These are phyloP conservation scores for Neodon shergylaensis DNA, from an alignment of 2,113 vertebrate genomes.

Conservation along the genomic window DNA sequence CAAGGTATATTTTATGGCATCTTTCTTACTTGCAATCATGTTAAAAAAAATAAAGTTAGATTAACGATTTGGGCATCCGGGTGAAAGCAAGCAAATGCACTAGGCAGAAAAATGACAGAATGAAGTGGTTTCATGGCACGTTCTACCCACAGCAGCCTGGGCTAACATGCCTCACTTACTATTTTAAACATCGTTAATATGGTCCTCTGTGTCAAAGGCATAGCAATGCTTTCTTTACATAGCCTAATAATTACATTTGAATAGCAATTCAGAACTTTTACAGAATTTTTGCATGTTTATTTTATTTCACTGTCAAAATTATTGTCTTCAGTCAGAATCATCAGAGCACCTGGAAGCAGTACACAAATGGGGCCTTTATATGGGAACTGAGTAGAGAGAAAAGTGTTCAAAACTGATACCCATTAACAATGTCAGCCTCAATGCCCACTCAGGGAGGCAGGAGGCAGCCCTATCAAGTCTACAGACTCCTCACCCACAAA, in stretches of 20 bases:
- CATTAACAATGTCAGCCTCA: not conserved
- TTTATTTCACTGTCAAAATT: slow-evolving; percentile 56
- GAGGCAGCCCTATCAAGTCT: not conserved
- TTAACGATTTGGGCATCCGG: not conserved
- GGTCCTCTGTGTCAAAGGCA: not conserved
- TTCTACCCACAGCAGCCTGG: not conserved
- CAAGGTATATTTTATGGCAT: not conserved
- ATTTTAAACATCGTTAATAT: slow-evolving; percentile 49
- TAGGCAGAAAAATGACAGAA: slow-evolving; percentile 41
- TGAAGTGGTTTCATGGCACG: slow-evolving; percentile 36
- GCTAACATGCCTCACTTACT: not conserved
- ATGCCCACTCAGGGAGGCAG: not conserved
- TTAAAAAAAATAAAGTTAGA: slow-evolving; percentile 32
- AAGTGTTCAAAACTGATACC: not conserved
- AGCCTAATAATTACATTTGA: slow-evolving; percentile 58
- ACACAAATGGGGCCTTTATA: slow-evolving; percentile 14
- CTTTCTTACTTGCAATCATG: slow-evolving; percentile 11
- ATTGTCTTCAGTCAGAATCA: slow-evolving; percentile 30
- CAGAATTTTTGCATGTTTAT: slow-evolving; percentile 51
- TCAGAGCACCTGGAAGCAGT: not conserved
- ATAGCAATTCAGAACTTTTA: slow-evolving; percentile 40
- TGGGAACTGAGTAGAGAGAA: not conserved
- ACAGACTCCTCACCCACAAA: not conserved
- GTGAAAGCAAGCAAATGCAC: slow-evolving; percentile 40
- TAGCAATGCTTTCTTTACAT: not conserved